These are phyloP conservation scores for Timandra comae DNA, from an alignment of 2,888 invertebrate genomes.

Conservation along the genomic window DNA sequence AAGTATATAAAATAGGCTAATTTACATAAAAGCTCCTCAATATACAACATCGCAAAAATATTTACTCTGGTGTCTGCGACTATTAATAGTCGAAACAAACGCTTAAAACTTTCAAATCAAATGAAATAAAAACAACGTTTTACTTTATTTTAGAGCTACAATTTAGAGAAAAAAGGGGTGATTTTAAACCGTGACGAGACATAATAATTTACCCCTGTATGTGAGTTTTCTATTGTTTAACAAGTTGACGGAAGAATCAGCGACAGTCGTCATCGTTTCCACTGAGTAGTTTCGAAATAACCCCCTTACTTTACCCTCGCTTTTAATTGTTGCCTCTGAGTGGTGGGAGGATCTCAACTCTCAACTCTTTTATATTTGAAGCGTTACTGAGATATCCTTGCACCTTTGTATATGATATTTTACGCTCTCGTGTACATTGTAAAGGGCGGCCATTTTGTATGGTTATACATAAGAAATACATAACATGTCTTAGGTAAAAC, in stretches of 20 bases:
- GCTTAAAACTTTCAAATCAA: too few species aligned
- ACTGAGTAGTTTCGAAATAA: conserved; percentile 54
- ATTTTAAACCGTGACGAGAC: conserved; percentile 33
- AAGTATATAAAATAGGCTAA: too few species aligned
- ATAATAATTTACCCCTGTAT: conserved; percentile 58
- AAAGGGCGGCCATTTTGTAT: too few species aligned
- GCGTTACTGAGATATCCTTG: conserved; percentile 24
- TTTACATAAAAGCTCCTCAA: too few species aligned
- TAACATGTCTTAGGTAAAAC: too few species aligned
- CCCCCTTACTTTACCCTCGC: conserved; percentile 49
- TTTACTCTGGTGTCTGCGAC: background rate
- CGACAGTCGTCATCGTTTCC: conserved; percentile 51
- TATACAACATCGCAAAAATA: background rate
- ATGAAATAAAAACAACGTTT: too few species aligned
- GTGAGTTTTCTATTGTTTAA: conserved; percentile 47
- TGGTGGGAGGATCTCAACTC: conserved; percentile 66
- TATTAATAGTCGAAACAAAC: conserved; percentile 6
- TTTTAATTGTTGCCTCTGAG: conserved; percentile 71
- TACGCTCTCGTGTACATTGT: too few species aligned
- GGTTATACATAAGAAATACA: too few species aligned
- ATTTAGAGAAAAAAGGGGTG: conserved; percentile 11
- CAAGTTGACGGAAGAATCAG: conserved; percentile 33
- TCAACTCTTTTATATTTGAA: conserved; percentile 58
- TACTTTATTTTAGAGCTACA: conserved; percentile 3
- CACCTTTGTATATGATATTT: too few species aligned